Percentiles rank a stretch among this genome's conserved stretches.
These are phyloP conservation scores for Sipunculus nudus DNA, from an alignment of 2,888 invertebrate genomes.

Conservation along the genomic window DNA sequence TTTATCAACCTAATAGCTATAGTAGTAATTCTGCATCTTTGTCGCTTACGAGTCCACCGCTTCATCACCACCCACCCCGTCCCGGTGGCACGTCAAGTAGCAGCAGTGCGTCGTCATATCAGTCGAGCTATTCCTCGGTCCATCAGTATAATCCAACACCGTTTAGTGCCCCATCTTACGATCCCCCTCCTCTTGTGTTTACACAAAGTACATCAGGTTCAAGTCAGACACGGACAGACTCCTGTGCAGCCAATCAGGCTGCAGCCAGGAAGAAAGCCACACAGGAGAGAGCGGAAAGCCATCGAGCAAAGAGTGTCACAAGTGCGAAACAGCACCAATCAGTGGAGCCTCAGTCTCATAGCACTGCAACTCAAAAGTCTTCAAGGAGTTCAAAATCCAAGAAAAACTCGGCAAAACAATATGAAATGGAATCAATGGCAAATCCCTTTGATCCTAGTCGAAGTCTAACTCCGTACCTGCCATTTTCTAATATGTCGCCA, in stretches of 20 bases:
- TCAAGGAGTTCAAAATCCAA: slow-evolving; percentile 7
- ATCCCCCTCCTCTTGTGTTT: too few relatives aligned
- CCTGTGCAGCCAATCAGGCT: background rate
- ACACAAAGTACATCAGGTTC: too few relatives aligned
- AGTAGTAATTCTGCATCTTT: too few relatives aligned
- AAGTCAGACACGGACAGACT: background rate
- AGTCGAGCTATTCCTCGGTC: too few relatives aligned
- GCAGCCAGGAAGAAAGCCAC: background rate
- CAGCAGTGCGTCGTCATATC: slow-evolving; percentile 3
- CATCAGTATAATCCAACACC: too few relatives aligned
- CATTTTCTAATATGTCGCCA: slow-evolving; percentile 54
- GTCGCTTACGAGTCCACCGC: too few relatives aligned
- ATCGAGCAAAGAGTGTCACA: background rate
- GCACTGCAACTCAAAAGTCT: background rate
- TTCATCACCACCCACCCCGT: too few relatives aligned
- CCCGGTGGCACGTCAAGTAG: background rate
- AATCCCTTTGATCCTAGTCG: slow-evolving; percentile 49
- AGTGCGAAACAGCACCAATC: background rate
- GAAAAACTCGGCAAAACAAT: slow-evolving; percentile 35
- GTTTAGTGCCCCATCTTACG: too few relatives aligned
- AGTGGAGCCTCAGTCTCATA: background rate
- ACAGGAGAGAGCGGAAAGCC: background rate
- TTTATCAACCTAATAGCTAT: too few relatives aligned
- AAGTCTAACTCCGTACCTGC: slow-evolving; percentile 59
- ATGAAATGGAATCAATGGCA: slow-evolving; percentile 56